Conservation (phyloP, 37 sponge, comb jelly and placozoan genomes). For the Ephydatia muelleri region DNA sequence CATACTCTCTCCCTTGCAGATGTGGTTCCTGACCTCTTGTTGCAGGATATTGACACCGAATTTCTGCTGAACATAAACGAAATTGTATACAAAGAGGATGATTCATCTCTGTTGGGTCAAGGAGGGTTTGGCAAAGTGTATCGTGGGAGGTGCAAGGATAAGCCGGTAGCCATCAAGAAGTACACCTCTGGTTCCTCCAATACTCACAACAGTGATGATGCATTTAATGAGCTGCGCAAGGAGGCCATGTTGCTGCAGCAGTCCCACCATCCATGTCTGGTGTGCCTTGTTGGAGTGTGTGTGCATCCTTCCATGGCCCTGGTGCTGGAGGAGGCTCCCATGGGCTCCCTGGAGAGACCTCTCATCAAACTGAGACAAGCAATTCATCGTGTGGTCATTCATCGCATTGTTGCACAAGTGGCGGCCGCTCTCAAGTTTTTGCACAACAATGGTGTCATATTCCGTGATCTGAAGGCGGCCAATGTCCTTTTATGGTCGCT, state of each 20-base stretch:
- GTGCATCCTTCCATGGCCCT: constrained; percentile 68
- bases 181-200: constrained; percentile 7
- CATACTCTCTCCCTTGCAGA: constrained; percentile 47
- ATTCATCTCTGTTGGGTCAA: constrained; percentile 44
- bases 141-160: constrained; percentile 56
- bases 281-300: constrained; percentile 79
- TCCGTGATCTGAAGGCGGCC: constrained; percentile 80
- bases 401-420: constrained; percentile 75
- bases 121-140: constrained; percentile 77
- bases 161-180: constrained; percentile 75
- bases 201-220: constrained; percentile 32
- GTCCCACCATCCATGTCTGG: constrained; percentile 73
- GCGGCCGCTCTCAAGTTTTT: constrained; percentile 72
- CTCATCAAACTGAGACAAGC: constrained; percentile 54
- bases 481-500: constrained; percentile 88
- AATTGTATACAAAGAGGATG: constrained; percentile 47
- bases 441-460: constrained; percentile 65
- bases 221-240: constrained; percentile 50
- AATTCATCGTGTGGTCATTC: constrained; percentile 60
- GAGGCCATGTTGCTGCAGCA: constrained; percentile 66
- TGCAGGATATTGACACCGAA: constrained; percentile 54
- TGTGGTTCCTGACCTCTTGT: constrained; percentile 80
- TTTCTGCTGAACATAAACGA: constrained; percentile 59
- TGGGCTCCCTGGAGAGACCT: constrained; percentile 58
- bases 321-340: constrained; percentile 84